A percentile compares a stretch with the other conserved stretches of the same genome.
Conservation (phyloP, 2,113 vertebrate genomes). For the Lampris incognitus region DNA sequence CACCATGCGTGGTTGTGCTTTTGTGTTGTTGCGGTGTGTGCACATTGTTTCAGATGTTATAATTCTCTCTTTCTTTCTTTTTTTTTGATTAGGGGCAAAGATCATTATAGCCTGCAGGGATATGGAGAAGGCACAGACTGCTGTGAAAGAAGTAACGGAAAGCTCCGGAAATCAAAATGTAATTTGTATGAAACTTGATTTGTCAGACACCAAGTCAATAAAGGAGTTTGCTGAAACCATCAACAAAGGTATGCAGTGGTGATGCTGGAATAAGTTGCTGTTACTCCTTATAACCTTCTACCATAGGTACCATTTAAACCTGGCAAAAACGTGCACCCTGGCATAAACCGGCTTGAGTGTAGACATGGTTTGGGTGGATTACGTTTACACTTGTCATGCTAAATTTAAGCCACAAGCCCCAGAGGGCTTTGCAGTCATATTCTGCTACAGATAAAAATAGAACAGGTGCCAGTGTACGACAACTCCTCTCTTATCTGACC, state of each 20-base stretch:
- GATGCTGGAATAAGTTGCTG: no score
- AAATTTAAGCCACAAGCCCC: no score
- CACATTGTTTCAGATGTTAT: not conserved
- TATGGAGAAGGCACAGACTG: conserved; percentile 69
- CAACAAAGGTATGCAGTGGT: conserved; percentile 70
- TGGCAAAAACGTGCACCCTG: no score
- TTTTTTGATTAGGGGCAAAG: conserved; percentile 70
- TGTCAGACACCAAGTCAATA: conserved; percentile 81
- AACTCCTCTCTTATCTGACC: no score
- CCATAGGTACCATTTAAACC: no score
- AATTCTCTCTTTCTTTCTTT: not conserved
- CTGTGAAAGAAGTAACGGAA: conserved; percentile 72
- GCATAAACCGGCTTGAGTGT: no score
- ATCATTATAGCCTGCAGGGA: conserved; percentile 83
- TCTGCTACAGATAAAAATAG: no score
- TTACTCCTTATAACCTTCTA: no score
- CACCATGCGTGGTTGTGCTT: not conserved
- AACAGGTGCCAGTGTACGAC: no score
- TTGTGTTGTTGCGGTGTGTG: not conserved
- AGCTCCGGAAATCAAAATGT: conserved; percentile 75
- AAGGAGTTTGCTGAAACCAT: conserved; percentile 80
- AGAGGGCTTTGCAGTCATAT: no score
- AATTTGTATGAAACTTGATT: conserved; percentile 77
- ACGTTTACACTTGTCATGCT: no score
- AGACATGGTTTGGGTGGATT: no score